Conservation (phyloP, 2,797 vertebrate genomes). For the Taeniopygia guttata region DNA sequence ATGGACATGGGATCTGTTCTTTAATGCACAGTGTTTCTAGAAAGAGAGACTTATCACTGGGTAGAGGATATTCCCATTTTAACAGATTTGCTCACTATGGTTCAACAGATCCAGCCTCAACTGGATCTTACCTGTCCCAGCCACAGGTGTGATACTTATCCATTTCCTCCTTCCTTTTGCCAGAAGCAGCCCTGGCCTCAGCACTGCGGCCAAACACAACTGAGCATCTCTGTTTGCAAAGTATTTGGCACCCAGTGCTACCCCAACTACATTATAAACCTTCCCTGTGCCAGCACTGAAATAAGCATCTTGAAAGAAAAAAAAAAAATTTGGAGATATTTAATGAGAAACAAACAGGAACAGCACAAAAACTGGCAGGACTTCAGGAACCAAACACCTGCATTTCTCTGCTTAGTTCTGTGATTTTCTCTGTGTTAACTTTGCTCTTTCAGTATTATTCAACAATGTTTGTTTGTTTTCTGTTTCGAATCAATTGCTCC, state of each 20-base stretch:
- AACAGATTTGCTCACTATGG: background rate
- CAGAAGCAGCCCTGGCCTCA: background rate
- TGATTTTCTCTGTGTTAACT: background rate
- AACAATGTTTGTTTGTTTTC: background rate
- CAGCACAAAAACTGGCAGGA: background rate
- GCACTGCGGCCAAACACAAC: background rate
- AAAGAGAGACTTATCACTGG: background rate
- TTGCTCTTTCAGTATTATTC: background rate
- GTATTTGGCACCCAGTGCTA: background rate
- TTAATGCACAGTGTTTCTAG: background rate
- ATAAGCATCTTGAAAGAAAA: background rate
- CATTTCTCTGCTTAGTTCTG: background rate
- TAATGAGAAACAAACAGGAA: background rate
- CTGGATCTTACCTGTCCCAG: background rate
- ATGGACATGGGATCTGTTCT: background rate
- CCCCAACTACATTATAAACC: background rate
- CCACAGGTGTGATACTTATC: background rate
- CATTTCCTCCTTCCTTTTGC: background rate
- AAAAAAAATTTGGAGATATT: background rate
- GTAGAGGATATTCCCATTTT: background rate
- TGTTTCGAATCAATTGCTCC: background rate
- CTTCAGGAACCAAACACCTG: background rate
- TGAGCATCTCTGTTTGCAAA: background rate
- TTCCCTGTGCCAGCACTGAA: background rate
- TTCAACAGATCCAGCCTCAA: background rate